Conservation (phyloP, 2,113 vertebrate species). For the Callospermophilus lateralis region DNA sequence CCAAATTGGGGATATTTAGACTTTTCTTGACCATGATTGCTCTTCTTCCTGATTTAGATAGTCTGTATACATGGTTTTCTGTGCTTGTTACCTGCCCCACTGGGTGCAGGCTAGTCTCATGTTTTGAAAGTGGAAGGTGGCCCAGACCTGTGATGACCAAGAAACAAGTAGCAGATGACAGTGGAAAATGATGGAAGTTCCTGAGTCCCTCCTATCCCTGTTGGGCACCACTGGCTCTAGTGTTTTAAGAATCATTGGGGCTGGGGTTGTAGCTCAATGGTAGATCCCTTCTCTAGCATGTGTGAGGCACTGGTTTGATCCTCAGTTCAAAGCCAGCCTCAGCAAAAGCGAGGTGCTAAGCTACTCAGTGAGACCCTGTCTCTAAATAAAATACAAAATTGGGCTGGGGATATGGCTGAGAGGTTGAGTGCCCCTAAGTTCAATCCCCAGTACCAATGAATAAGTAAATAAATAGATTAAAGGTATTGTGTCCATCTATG, state of each 20-base stretch:
- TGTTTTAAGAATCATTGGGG: not conserved
- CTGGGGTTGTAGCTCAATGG: no score
- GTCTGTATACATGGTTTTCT: not conserved
- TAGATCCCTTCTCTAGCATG: no score
- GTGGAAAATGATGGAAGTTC: not conserved
- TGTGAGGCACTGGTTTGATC: no score
- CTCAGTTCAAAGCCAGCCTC: no score
- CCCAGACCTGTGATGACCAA: not conserved
- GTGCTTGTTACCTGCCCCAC: not conserved
- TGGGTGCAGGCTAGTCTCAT: not conserved
- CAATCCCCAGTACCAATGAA: no score
- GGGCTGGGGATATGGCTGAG: no score
- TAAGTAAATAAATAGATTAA: no score
- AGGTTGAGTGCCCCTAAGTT: no score
- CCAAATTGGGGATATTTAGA: not conserved
- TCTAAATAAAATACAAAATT: no score
- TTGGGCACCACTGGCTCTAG: not conserved
- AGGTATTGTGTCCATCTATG: no score
- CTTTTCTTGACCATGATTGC: not conserved
- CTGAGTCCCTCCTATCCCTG: not conserved
- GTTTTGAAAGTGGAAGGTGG: not conserved
- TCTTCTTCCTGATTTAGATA: not conserved
- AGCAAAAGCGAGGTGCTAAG: no score
- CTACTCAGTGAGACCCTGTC: no score
- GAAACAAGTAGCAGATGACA: not conserved